These are phyloP conservation scores for Parelbella ahira DNA, from an alignment of 2,888 invertebrate species.

Conservation along the genomic window DNA sequence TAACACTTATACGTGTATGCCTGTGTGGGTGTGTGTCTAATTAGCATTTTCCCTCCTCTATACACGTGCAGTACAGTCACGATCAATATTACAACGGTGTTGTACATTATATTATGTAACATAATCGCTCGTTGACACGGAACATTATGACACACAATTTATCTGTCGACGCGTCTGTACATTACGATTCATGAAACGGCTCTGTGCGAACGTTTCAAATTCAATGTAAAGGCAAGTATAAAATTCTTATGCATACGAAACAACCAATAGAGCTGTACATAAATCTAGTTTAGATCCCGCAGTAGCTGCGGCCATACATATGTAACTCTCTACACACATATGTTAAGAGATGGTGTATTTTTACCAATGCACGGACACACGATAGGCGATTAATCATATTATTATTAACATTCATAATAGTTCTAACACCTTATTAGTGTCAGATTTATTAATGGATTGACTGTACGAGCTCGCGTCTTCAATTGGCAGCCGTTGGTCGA, in stretches of 20 bases:
- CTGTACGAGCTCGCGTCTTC: conserved; percentile 7
- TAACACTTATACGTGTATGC: no score
- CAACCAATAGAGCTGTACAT: not conserved
- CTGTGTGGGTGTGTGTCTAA: no score
- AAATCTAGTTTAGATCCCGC: conserved; percentile 1
- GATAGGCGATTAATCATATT: conserved; percentile 13
- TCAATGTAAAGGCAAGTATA: conserved; percentile 1
- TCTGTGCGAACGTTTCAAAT: conserved; percentile 1
- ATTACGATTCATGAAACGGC: conserved; percentile 2
- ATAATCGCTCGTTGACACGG: conserved; percentile 1
- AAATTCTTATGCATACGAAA: conserved; percentile 11
- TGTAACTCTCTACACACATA: not conserved
- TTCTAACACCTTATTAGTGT: conserved; percentile 18
- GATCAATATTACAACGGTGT: conserved; percentile 5
- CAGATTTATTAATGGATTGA: conserved; percentile 15
- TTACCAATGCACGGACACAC: not conserved
- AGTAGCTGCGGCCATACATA: not conserved
- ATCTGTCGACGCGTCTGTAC: not conserved
- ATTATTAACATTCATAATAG: conserved; percentile 9
- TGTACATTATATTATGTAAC: not conserved
- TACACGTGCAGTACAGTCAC: not conserved
- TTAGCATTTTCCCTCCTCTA: no score
- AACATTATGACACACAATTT: not conserved
- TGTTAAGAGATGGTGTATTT: conserved; percentile 1
- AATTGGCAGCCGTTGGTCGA: conserved; percentile 13